Percentiles rank a stretch among this genome's conserved stretches.
These are phyloP conservation scores for Xerus rutilus DNA, from an alignment of 2,797 vertebrate species.

Conservation along the genomic window DNA sequence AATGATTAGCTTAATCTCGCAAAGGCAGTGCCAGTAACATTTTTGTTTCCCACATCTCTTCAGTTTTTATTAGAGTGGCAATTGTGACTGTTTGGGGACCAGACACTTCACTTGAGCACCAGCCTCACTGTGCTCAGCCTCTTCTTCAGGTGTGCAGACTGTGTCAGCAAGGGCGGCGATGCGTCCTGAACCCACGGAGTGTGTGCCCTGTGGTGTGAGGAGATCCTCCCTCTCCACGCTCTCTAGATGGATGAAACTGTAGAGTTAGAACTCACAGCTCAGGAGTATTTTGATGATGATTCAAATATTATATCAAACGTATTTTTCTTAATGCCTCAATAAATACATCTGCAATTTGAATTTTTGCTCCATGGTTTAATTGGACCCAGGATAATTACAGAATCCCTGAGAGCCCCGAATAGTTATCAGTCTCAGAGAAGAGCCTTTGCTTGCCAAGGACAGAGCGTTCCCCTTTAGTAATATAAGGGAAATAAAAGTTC, in stretches of 20 bases:
- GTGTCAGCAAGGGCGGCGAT: neutral
- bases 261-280: conserved; percentile 38
- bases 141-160: neutral
- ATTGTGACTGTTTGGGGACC: conserved; percentile 5
- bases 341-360: conserved; percentile 30
- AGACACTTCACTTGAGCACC: conserved; percentile 9
- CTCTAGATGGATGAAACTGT: conserved; percentile 5
- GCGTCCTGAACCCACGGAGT: neutral
- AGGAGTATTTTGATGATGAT: conserved; percentile 49
- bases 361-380: conserved; percentile 61
- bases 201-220: neutral
- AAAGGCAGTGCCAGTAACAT: neutral
- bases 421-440: neutral
- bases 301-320: neutral
- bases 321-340: neutral
- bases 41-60: neutral
- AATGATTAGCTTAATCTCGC: neutral
- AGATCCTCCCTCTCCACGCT: neutral
- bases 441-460: conserved; percentile 37
- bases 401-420: conserved; percentile 12
- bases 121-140: neutral
- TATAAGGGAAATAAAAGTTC: conserved; percentile 48
- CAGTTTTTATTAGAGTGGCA: neutral
- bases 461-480: conserved; percentile 47
- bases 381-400: conserved; percentile 29